Percentiles rank a stretch among this genome's conserved stretches.
phyloP scores from a whole-genome alignment of 2,113 vertebrate genomes.

The Pungitius pungitius region DNA sequence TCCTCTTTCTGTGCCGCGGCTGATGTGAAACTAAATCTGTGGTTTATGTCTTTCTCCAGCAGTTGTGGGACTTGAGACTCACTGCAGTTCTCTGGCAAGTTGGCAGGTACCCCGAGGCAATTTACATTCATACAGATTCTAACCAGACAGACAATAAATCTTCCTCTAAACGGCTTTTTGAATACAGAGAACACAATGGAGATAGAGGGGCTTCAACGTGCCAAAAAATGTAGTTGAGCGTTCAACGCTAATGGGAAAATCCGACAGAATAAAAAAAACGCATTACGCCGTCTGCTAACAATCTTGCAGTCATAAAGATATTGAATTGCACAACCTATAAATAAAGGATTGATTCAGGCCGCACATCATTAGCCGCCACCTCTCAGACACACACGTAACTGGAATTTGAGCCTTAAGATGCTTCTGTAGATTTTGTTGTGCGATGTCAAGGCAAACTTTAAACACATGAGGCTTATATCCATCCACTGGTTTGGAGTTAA shows the following conservation, averaged over 20 bases:
- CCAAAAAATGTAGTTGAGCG: background rate
- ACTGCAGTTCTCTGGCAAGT: slow-evolving; percentile 48
- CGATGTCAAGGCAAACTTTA: background rate
- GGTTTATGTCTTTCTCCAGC: slow-evolving; percentile 47
- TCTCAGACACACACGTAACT: background rate
- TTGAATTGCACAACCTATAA: background rate
- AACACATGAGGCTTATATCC: background rate
- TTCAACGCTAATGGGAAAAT: background rate
- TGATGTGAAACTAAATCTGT: slow-evolving; percentile 53
- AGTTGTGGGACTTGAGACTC: slow-evolving; percentile 46
- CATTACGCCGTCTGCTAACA: background rate
- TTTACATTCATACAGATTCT: slow-evolving; percentile 47
- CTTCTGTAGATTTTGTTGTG: background rate
- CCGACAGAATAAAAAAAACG: background rate
- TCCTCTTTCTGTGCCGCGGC: slow-evolving; percentile 42
- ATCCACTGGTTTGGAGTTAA: background rate
- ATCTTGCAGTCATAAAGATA: background rate
- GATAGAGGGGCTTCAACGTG: slow-evolving; percentile 32
- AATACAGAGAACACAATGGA: slow-evolving; percentile 35
- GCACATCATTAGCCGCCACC: background rate
- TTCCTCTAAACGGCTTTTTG: slow-evolving; percentile 27
- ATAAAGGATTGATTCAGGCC: background rate
- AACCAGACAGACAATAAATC: slow-evolving; percentile 44
- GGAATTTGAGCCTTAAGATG: background rate
- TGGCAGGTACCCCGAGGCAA: slow-evolving; percentile 49